Conservation (phyloP, 2,888 invertebrate species). For the Macrosoma leucophasiata region DNA sequence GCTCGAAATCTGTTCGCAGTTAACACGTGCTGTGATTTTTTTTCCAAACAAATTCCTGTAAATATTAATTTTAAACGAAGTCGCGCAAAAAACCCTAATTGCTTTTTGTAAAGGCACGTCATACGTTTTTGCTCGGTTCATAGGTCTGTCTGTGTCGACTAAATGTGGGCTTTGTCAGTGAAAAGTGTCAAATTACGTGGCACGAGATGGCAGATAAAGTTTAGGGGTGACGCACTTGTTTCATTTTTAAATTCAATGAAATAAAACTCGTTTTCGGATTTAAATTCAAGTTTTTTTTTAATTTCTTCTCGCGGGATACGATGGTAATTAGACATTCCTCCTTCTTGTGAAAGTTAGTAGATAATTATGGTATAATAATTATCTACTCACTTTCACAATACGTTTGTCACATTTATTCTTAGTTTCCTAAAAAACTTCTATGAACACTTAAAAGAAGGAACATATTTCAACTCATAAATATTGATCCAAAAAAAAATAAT, state of each 20-base stretch:
- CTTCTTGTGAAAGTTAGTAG: no score
- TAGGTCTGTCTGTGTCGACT: slow-evolving; percentile 51
- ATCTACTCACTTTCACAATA: no score
- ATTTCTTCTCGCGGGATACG: no score
- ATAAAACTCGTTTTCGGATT: not conserved
- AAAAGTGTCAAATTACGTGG: slow-evolving; percentile 75
- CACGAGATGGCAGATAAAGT: slow-evolving; percentile 65
- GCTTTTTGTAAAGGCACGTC: slow-evolving; percentile 57
- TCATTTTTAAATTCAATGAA: slow-evolving; percentile 10
- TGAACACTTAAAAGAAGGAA: no score
- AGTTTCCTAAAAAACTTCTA: no score
- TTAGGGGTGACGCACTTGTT: slow-evolving; percentile 44
- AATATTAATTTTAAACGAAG: slow-evolving; percentile 66
- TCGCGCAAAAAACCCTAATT: slow-evolving; percentile 65
- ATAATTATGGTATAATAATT: no score
- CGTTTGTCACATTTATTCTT: no score
- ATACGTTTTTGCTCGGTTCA: slow-evolving; percentile 59
- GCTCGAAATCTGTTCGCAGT: slow-evolving; percentile 53
- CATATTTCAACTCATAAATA: no score
- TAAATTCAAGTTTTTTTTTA: no score
- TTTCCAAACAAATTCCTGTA: slow-evolving; percentile 55
- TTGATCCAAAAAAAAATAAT: no score
- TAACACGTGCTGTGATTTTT: slow-evolving; percentile 64
- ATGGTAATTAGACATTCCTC: no score
- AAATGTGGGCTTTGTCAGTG: slow-evolving; percentile 73